These are phyloP conservation scores for Clanis bilineata DNA, from an alignment of 2,888 invertebrate species.

Conservation along the genomic window DNA sequence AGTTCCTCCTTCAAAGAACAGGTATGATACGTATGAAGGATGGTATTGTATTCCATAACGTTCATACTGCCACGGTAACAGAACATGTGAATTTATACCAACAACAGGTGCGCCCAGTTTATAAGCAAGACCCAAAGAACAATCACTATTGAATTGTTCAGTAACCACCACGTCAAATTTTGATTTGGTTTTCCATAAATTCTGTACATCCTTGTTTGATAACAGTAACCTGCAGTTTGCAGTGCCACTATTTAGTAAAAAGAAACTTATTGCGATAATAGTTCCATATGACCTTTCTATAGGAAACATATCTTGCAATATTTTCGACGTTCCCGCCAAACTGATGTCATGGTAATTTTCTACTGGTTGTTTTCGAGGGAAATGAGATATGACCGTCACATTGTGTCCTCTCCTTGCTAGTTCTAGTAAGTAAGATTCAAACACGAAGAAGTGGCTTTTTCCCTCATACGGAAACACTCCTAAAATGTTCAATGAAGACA, in stretches of 20 bases:
- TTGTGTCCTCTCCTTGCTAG: slow-evolving; percentile 84
- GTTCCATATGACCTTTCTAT: slow-evolving; percentile 42
- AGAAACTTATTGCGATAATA: slow-evolving; percentile 37
- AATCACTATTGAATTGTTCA: slow-evolving; percentile 84
- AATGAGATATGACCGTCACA: slow-evolving; percentile 85
- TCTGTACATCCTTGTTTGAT: slow-evolving; percentile 53
- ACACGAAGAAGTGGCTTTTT: slow-evolving; percentile 86
- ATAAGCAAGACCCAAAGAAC: slow-evolving; percentile 82
- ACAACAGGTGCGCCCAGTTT: slow-evolving; percentile 80
- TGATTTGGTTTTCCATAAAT: slow-evolving; percentile 52
- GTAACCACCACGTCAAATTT: slow-evolving; percentile 83
- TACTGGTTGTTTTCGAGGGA: slow-evolving; percentile 66
- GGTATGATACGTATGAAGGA: slow-evolving; percentile 80
- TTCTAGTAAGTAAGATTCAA: slow-evolving; percentile 80
- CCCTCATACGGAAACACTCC: slow-evolving; percentile 85
- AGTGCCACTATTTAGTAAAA: slow-evolving; percentile 40
- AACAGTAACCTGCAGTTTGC: slow-evolving; percentile 52
- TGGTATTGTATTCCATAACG: slow-evolving; percentile 81
- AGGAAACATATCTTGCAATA: slow-evolving; percentile 49
- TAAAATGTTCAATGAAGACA: slow-evolving; percentile 74
- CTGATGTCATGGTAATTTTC: slow-evolving; percentile 61
- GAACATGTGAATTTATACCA: slow-evolving; percentile 75
- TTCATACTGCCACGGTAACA: slow-evolving; percentile 82
- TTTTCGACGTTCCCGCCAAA: slow-evolving; percentile 46
- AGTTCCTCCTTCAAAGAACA: slow-evolving; percentile 75